Conservation (phyloP, 2,888 invertebrate genomes). For the Metalampra italica region DNA sequence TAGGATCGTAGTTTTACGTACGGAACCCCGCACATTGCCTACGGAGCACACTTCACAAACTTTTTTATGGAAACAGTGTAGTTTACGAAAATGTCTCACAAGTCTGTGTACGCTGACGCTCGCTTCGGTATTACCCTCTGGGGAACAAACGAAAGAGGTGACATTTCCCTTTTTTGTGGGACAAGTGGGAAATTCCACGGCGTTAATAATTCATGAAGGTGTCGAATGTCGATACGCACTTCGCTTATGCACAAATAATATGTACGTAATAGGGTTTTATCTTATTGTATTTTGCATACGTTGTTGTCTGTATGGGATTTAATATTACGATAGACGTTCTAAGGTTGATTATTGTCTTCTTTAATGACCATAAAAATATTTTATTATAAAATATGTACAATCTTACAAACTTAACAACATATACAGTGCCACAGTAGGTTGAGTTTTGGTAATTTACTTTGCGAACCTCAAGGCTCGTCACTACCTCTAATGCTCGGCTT, state of each 20-base stretch:
- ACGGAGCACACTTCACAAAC: neutral
- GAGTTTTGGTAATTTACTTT: no score
- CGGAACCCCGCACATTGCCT: no score
- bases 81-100: conserved; percentile 32
- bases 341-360: no score
- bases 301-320: neutral
- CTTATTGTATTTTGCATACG: neutral
- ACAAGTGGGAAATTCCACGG: conserved; percentile 42
- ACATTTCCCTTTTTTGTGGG: conserved; percentile 51
- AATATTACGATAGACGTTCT: no score
- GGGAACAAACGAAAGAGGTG: conserved; percentile 36
- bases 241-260: conserved; percentile 9
- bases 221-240: conserved; percentile 32
- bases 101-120: conserved; percentile 16
- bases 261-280: conserved; percentile 7
- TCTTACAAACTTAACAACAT: no score
- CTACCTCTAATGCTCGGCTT: no score
- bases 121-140: conserved; percentile 25
- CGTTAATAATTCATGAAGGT: conserved; percentile 57
- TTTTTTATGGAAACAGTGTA: conserved; percentile 35
- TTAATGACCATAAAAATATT: no score
- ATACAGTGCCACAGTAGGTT: no score
- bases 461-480: no score
- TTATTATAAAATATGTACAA: no score
- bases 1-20: no score